Evolutionary conservation across 2,888 invertebrate genomes (phyloP), one percentile per base, ranked within the genome.

Genomic region (Molanna angustata): DNA sequence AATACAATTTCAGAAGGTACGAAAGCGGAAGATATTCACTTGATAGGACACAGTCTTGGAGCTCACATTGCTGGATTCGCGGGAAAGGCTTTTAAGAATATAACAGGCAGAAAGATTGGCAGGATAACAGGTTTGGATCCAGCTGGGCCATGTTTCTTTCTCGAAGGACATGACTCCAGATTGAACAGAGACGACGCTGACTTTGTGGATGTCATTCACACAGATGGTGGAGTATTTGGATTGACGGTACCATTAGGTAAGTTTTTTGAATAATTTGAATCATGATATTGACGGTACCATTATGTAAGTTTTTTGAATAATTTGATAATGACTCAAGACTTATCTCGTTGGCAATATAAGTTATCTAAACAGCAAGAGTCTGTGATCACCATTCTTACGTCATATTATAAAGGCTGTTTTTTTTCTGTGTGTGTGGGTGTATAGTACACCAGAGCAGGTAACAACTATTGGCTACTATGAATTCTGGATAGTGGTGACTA

Each of bases 71-170:
- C 55, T n/a, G 55, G 58, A 31, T 49, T 49, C 27, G 50, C 58
- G 2, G 58, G 48, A 1, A 55, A 58, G 31, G 32, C 45, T 6
- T 55, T 53, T 39, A 20, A 18, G n/a, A 21, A 44, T 13, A 11
- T 43, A 20, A 54, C 46, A 1, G 63, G 62, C 3, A 17, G 17
- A 2, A 50, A 27, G 33, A 35, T 58, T 4, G 49, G 18, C 2
- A 46, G 52, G n/a, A 55, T 58, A 11, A 55, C 44, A 2, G 58
- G 42, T 9, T 33, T 58, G 21, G 58, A 58, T 42, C 52, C 55
- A 6, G 58, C 58, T 2, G 55, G 59, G 31, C 61, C 62, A 3
- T 62, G 62, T 49, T 55, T 55, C 48, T 54, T 57, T 16, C 31
- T 35, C 2, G 57, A 53, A 45, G 31, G 42, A 19, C 9, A 19